phyloP scores from a whole-genome alignment of 1,140 invertebrate species.

The Philopotamus ludificatus region DNA sequence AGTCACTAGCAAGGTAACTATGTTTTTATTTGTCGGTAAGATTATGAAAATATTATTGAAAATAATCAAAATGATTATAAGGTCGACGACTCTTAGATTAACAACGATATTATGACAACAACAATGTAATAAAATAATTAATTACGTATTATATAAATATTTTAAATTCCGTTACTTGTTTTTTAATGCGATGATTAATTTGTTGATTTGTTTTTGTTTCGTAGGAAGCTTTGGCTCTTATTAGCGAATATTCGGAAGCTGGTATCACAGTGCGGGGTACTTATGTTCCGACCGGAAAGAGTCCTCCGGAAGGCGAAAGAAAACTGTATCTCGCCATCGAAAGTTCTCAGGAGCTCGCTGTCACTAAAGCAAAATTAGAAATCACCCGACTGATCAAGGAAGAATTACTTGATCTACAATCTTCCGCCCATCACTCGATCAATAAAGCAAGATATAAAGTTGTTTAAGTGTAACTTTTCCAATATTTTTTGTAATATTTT shows the following conservation, averaged over 20 bases:
- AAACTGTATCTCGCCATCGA: constrained; percentile 99
- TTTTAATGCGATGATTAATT: constrained; percentile 3
- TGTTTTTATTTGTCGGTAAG: neutral
- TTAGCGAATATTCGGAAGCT: constrained; percentile 98
- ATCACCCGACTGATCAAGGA: constrained; percentile 98
- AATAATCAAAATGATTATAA: no score
- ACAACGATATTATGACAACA: neutral
- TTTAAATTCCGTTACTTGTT: no score
- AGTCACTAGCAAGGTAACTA: constrained; percentile 90
- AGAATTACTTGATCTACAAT: constrained; percentile 90
- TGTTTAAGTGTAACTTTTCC: neutral
- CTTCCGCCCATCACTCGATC: constrained; percentile 79
- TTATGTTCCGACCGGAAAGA: constrained; percentile 88
- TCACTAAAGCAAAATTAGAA: constrained; percentile 97
- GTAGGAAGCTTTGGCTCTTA: constrained; percentile 94
- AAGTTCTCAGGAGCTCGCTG: constrained; percentile 93
- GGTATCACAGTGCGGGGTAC: constrained; percentile 98
- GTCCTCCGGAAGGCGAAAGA: constrained; percentile 89
- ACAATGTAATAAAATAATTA: neutral
- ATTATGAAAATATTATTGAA: no score
- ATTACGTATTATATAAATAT: neutral
- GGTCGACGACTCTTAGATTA: no score
- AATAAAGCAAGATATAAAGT: constrained; percentile 91
- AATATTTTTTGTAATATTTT: no score
- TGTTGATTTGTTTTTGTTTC: constrained; percentile 42